Conservation (phyloP, 1,140 invertebrate species). For the Brachionus asplanchnoidis region DNA sequence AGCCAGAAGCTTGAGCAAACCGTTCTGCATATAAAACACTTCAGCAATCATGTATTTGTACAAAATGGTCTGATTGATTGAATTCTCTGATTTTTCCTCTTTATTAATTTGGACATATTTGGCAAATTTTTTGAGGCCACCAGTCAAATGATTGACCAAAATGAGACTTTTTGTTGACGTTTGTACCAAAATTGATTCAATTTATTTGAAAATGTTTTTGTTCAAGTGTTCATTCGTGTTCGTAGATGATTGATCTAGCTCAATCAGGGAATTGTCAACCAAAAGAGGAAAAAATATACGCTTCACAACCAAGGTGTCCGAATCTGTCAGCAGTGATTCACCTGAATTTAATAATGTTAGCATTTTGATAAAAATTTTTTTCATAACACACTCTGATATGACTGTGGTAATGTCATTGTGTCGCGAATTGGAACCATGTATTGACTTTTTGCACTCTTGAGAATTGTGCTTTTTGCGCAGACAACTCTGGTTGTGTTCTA, state of each 20-base stretch:
- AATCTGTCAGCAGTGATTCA: background rate
- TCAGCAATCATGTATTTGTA: constrained; percentile 10
- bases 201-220: background rate
- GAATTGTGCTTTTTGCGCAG: background rate
- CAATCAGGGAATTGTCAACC: background rate
- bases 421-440: background rate
- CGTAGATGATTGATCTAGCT: background rate
- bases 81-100: background rate
- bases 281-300: constrained; percentile 23
- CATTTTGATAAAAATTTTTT: background rate
- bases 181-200: background rate
- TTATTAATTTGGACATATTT: background rate
- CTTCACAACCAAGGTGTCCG: background rate
- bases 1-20: background rate
- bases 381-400: background rate
- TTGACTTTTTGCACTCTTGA: background rate
- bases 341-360: background rate
- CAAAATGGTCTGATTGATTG: background rate
- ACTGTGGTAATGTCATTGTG: background rate
- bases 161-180: background rate
- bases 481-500: background rate
- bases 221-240: background rate
- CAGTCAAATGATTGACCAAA: background rate
- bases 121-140: background rate
- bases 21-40: background rate